These are phyloP conservation scores for Phrynocephalus versicolor DNA, from an alignment of 2,113 vertebrate species.

Conservation along the genomic window DNA sequence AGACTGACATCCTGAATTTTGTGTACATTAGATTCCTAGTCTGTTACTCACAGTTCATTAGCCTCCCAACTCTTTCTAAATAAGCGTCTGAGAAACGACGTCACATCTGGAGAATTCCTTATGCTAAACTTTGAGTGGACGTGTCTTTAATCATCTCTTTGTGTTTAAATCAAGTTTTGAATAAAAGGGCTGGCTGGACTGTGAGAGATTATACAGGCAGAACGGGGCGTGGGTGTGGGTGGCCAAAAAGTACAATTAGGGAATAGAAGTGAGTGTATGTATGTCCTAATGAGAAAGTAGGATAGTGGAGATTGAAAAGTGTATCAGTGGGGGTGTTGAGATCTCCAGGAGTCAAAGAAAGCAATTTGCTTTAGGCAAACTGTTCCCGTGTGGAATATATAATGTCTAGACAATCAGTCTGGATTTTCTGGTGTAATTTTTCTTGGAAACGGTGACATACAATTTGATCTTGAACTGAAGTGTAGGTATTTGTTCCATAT, in stretches of 20 bases:
- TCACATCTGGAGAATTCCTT: constrained; percentile 58
- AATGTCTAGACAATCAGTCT: constrained; percentile 72
- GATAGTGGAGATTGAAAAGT: constrained; percentile 37
- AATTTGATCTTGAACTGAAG: constrained; percentile 63
- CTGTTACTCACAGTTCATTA: constrained; percentile 47
- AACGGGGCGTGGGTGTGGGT: constrained; percentile 13
- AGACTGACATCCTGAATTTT: not conserved
- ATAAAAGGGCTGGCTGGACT: constrained; percentile 65
- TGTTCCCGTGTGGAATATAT: constrained; percentile 60
- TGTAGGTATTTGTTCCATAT: constrained; percentile 54
- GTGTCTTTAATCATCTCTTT: constrained; percentile 60
- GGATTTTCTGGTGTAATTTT: constrained; percentile 67
- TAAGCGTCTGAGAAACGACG: constrained; percentile 33
- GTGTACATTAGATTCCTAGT: constrained; percentile 8
- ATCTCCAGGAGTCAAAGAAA: constrained; percentile 70
- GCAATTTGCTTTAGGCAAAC: constrained; percentile 55
- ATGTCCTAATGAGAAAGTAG: constrained; percentile 45
- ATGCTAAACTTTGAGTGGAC: constrained; percentile 50
- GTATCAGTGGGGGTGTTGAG: constrained; percentile 58
- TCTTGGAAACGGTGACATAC: constrained; percentile 59
- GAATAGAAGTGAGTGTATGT: constrained; percentile 23
- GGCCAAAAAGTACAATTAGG: not conserved
- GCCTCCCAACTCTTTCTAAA: constrained; percentile 47
- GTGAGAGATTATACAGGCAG: constrained; percentile 27
- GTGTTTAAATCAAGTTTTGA: constrained; percentile 59